A percentile compares a stretch with the other conserved stretches of the same genome.
Conservation (phyloP, 2,797 vertebrate species). For the Tragopan temminckii region DNA sequence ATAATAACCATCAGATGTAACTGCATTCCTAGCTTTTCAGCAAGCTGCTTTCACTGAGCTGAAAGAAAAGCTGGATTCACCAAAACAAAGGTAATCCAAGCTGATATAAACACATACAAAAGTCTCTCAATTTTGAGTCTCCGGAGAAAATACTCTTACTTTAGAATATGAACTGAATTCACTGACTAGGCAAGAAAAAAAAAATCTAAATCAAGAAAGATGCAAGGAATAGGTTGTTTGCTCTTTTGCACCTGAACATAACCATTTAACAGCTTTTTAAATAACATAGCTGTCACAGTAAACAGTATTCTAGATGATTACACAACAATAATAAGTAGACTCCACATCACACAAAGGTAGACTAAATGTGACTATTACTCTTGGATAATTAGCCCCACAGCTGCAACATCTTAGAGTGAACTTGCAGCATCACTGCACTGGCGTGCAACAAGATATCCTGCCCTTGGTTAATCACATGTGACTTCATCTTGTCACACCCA, state of each 20-base stretch:
- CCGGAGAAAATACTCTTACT: background rate
- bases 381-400: background rate
- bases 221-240: background rate
- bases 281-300: background rate
- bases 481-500: background rate
- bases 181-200: background rate
- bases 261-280: background rate
- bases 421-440: background rate
- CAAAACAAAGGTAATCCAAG: background rate
- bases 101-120: background rate
- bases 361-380: background rate
- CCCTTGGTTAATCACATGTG: background rate
- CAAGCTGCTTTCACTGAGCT: background rate
- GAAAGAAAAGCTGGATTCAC: background rate
- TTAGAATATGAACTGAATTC: background rate
- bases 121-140: background rate
- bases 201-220: background rate
- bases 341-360: background rate
- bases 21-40: background rate
- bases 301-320: background rate
- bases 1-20: background rate
- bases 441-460: background rate
- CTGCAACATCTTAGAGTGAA: background rate
- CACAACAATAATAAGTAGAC: accelerated
- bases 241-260: background rate